Evolutionary conservation across 2,113 vertebrate species (phyloP), one percentile per base, ranked within the genome.

Genomic region (Zeus faber): DNA sequence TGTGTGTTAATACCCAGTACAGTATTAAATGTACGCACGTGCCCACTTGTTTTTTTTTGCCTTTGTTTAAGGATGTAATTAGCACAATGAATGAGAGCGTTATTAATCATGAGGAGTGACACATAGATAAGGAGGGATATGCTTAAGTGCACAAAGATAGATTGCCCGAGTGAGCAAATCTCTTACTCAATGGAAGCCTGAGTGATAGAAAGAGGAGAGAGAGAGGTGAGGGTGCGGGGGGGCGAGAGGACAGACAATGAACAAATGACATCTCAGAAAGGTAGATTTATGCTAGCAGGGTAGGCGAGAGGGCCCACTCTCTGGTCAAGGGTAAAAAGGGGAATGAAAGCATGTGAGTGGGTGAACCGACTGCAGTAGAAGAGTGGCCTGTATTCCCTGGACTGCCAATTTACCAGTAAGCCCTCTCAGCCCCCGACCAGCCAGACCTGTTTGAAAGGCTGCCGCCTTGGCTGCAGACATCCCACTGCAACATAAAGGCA

Each of bases 391-490:
- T 80, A 87, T 89, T 88, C 83, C 85, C 87, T 67, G 60, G 74
- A 75, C 87, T 85, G 75, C 80, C 80, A 87, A 88, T 89, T 86
- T 89, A 85, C 58, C 79, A 79, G 79, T 67, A 80, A 83, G 72
- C 72, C 77, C 74, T 81, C 70, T 80, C 74, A 71, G 67, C 78
- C 74, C 58, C 71, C 49, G 10, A 65, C 64, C 65, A 76, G 62
- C 64, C 61, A 55, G 80, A 13, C 54, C 52, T 58, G 61, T 81
- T 83, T 81, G 78, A 83, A 80, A 83, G 71, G 65, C 77, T 79
- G 59, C 61, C 47, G 72, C 76, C 59, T 56, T 72, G 73, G 81
- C 78, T 84, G 72, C 67, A 79, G 79, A 82, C 76, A 53, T 80
- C 67, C 76, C 65, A 54, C 74, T 79, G 66, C 72, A 73, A 77